Percentiles rank a stretch among this genome's conserved stretches.
Conservation (phyloP, 2,113 vertebrate species). For the Pygoscelis antarcticus region DNA sequence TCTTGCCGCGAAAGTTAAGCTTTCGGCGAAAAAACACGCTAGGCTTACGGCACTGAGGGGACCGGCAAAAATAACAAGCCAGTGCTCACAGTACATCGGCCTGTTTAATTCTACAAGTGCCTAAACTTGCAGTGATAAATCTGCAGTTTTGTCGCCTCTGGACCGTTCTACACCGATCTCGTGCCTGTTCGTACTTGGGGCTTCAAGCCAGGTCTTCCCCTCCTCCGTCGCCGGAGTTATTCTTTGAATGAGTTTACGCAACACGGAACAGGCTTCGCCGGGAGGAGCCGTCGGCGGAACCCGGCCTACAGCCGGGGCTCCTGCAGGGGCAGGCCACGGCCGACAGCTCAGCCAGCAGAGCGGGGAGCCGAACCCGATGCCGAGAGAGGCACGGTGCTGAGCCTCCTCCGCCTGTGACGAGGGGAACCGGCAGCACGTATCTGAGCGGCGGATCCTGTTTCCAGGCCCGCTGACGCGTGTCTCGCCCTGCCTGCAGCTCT, state of each 20-base stretch:
- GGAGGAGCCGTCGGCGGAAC: neutral
- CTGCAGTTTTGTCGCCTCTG: neutral
- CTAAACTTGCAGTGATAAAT: neutral
- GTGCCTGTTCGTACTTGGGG: too few relatives aligned
- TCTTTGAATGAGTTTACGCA: neutral
- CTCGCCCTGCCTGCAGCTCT: neutral
- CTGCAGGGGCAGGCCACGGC: neutral
- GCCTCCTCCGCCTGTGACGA: fast-evolving
- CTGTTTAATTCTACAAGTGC: neutral
- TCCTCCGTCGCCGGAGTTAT: neutral
- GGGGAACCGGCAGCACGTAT: fast-evolving
- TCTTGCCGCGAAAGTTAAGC: neutral
- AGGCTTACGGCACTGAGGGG: fast-evolving
- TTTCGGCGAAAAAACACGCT: neutral
- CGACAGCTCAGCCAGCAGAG: neutral
- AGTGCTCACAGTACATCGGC: fast-evolving
- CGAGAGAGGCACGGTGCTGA: neutral
- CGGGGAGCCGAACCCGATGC: neutral
- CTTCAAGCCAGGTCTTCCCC: neutral
- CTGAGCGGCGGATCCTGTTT: fast-evolving
- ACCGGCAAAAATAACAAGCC: neutral
- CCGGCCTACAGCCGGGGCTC: neutral
- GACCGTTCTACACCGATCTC: fast-evolving
- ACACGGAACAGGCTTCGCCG: neutral
- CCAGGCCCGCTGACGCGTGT: fast-evolving